phyloP scores from a whole-genome alignment of 2,797 vertebrate species.

The Acrossocheilus fasciatus region DNA sequence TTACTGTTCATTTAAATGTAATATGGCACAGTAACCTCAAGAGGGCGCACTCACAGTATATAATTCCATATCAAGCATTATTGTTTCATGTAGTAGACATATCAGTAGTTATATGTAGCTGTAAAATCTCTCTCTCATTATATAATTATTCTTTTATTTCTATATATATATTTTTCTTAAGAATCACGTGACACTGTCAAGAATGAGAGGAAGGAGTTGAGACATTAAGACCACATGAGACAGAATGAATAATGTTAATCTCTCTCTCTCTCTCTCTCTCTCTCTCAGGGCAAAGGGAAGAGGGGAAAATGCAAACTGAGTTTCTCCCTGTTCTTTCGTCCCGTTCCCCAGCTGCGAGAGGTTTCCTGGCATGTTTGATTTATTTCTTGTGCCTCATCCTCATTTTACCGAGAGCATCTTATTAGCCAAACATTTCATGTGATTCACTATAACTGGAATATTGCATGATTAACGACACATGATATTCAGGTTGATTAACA shows the following conservation, averaged over 20 bases:
- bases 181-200: not conserved
- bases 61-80: not conserved
- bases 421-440: not conserved
- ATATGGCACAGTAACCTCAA: not conserved
- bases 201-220: not conserved
- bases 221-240: not conserved
- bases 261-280: not conserved
- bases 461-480: not conserved
- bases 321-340: not conserved
- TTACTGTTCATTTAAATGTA: not conserved
- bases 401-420: not conserved
- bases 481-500: not conserved
- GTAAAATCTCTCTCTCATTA: not conserved
- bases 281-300: not conserved
- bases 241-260: not conserved
- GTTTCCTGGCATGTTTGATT: not conserved
- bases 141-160: not conserved
- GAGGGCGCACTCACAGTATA: not conserved
- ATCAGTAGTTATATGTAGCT: too few relatives aligned
- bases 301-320: not conserved
- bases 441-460: not conserved
- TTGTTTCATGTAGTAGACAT: not conserved
- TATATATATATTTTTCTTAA: not conserved
- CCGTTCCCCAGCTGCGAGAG: not conserved
- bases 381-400: not conserved